Evolutionary conservation across 1,140 invertebrate genomes (phyloP), one percentile per base, ranked within the genome.

Genomic region (Sitodiplosis mosellana): DNA sequence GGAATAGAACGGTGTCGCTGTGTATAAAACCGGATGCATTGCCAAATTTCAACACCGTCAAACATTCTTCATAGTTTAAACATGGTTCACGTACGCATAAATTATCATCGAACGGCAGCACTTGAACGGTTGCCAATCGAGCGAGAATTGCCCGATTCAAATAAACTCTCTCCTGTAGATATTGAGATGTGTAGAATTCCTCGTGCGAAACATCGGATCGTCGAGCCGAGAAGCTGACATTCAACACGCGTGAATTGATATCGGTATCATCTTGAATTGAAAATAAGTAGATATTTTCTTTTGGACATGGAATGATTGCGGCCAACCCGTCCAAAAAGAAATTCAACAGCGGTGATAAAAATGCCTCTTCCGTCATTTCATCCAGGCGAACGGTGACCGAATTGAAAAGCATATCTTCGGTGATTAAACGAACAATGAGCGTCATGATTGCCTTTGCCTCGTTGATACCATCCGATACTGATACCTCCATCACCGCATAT

Each of bases 71-170:
- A 62, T 81, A 98, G 65, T 98, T 95, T 0, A 93, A 68, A 59
- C 95, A 99, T 0, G 93, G 93, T 60, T 99, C 95, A 17, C 83
- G 74, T 0, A 95, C 83, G 64, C 95, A 99, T 0, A 97, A 71
- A 65, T 97, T 95, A 61, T 98, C 94, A 60, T 95, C 91, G 65
- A 98, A 96, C 0, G 93, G 90, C 2, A 96, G 63, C 1, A 98
- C 86, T 69, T 88, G 81, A 1, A 94, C 79, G 20, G 87, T 91
- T 8, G 90, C 85, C 1, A 95, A 63, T 53, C 87, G 74, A 0
- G 86, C 85, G 4, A 96, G 65, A 2, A 88, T 81, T 0, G 81
- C 78, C 19, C 91, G 71, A 56, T 94, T 90, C 10, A 96, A 67
- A 63, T 96, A 96, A 5, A 97, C 86, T n/a, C 85, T 69, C 64